Base-by-base conservation (phyloP, 2,113 vertebrate genomes). In the Pollachius pollachius region DNA sequence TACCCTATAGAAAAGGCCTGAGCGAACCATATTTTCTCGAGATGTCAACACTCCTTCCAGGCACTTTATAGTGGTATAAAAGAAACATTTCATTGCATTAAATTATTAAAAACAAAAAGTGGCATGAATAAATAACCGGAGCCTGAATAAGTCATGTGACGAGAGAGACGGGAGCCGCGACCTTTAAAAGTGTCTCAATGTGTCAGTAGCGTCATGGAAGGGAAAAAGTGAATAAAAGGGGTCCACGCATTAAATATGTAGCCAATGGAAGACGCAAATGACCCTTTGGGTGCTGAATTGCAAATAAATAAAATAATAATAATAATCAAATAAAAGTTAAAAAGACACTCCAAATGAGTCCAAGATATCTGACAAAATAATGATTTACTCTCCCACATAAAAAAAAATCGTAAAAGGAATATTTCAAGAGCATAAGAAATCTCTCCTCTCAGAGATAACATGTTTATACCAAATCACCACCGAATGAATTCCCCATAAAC, bases 71-170 rank as follows among this genome's bases (percentile, higher is more conserved):
- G 79, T 76, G 0, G 57, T 79, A 84, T 73, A 80, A 89, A 89
- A 87, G 85, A 87, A 90, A 85, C 85, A 89, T 82, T 88, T 87
- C 81, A 54, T 72, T 48, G 81, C 52, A 63, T 84, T 90, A 66
- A 87, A 89, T 88, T 90, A 86, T 90, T 91, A 77, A 89, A 89
- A 86, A 85, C 75, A 81, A 91, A 89, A 89, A 86, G 85, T 85
- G 80, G 73, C 88, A 90, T 91, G 86, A 89, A 91, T 91, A 91
- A 89, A 89, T 88, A 88, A 90, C 84, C 62, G 54, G 64, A 21
- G 69, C 52, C 70, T 84, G 85, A 89, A 91, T 91, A 91, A 88
- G 85, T 80, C 78, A 91, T 91, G 86, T 64, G 83, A 89, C 84
- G 82, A 88, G 84, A 79, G 84, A 82, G 78, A 88, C 75, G 84